Base-by-base conservation (phyloP, 2,113 vertebrate genomes). In the Mesembrinibis cayennensis region DNA sequence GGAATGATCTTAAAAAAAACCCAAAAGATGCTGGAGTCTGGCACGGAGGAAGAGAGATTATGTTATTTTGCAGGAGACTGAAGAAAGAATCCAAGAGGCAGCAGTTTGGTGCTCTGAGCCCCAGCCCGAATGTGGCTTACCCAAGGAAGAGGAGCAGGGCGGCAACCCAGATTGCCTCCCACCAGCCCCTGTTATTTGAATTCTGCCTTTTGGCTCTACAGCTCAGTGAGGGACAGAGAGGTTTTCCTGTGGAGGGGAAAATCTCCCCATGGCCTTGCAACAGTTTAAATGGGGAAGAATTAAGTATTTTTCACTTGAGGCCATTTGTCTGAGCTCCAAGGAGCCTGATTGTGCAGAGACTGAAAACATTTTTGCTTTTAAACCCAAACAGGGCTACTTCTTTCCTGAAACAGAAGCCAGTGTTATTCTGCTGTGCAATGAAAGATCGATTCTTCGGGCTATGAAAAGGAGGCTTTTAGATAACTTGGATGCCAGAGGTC, bases 281-380 rank as follows among this genome's bases (percentile, higher is more conserved):
- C 11, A 27, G 7, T 87, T 66, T 58, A 61, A 82, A 50, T 53
- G 13, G 20, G 25, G 34, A 82, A 76, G 25, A 94, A 87, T 62
- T 61, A 27, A 72, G 13, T 49, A 44, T 69, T 92, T 88, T 94
- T 91, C 34, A 30, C 38, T 62, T 56, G 20, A 72, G 55, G 45
- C 45, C 9, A 25, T 69, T 88, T 69, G 15, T 69, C 25, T 86
- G 22, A 78, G 74, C 22, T 47, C 55, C 42, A n/a, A 90, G 90
- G 42, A 65, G 20, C 29, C 27, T 17, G 26, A 80, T 16, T 93
- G 38, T 87, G 32, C 45, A 63, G 70, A 65, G 36, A 47, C 47
- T 86, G 29, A 94, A 95, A 95, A 89, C 7, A 82, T 69, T 95
- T 94, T 93, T 91, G 44, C 80, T 78, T 93, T 93, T 72, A 71